These are phyloP conservation scores for Propithecus perrieri DNA, from an alignment of 2,797 vertebrate genomes.

Conservation along the genomic window DNA sequence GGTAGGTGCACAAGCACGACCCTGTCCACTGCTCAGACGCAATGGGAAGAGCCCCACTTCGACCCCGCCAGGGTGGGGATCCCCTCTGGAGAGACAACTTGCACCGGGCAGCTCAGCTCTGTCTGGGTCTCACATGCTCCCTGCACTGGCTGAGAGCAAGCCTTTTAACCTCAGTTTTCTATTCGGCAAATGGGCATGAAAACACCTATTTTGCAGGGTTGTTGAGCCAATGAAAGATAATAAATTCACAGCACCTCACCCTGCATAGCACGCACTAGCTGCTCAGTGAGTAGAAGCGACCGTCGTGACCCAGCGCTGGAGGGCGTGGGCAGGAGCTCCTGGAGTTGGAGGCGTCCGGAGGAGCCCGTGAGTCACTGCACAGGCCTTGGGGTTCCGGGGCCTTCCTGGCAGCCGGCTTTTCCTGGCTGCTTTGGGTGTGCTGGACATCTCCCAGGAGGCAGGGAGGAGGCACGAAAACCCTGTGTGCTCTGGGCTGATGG, in stretches of 20 bases:
- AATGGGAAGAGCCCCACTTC: not conserved
- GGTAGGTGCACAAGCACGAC: rapidly evolving
- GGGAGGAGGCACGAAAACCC: not conserved
- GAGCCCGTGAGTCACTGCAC: not conserved
- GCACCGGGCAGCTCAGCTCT: rapidly evolving
- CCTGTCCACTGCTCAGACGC: not conserved
- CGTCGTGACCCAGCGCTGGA: not conserved
- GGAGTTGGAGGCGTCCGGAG: not conserved
- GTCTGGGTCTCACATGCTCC: rapidly evolving
- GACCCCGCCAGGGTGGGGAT: too few relatives aligned
- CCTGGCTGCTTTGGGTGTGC: not conserved
- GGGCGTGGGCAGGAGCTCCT: not conserved
- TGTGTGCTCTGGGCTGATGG: not conserved
- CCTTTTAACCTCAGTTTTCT: not conserved
- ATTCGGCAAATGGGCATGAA: not conserved
- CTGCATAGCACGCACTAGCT: rapidly evolving
- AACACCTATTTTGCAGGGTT: not conserved
- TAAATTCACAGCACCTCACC: not conserved
- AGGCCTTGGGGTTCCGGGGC: not conserved
- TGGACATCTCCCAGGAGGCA: not conserved
- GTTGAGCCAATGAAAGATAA: not conserved
- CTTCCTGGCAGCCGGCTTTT: not conserved
- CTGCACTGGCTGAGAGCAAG: not conserved
- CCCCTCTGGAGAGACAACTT: not conserved
- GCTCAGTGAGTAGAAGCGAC: not conserved